Conservation (phyloP, 2,888 invertebrate genomes). For the Lamellibrachia satsuma region DNA sequence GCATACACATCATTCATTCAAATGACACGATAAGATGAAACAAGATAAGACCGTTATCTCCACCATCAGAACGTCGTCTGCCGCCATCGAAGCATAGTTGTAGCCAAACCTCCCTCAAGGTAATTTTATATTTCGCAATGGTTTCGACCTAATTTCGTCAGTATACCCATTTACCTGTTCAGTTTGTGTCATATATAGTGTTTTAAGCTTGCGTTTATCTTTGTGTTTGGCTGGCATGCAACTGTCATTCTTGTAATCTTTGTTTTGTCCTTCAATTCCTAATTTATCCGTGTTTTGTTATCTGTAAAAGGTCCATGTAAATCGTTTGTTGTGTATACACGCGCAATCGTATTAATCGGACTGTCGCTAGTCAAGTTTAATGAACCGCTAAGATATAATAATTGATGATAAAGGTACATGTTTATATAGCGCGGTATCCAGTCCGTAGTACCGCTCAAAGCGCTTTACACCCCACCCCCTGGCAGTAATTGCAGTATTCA, state of each 20-base stretch:
- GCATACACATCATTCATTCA: not conserved
- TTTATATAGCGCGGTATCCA: too few species aligned
- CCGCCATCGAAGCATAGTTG: not conserved
- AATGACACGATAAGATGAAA: not conserved
- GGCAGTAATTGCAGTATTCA: too few species aligned
- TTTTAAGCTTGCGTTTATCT: not conserved
- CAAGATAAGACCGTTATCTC: not conserved
- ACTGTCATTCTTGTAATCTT: not conserved
- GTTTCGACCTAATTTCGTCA: not conserved
- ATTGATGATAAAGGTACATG: not conserved
- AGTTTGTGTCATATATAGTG: not conserved
- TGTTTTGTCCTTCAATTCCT: not conserved
- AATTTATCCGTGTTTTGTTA: not conserved
- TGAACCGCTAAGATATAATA: not conserved
- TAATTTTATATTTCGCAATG: not conserved
- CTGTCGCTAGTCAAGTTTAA: not conserved
- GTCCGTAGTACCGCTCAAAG: too few species aligned
- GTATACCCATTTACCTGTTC: not conserved
- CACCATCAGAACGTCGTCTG: not conserved
- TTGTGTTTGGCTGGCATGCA: not conserved
- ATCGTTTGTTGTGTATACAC: not conserved
- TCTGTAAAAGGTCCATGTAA: not conserved
- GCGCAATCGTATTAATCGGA: not conserved
- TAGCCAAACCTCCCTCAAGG: not conserved
- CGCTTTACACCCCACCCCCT: too few species aligned